These are phyloP conservation scores for Adelosebastes latens DNA, from an alignment of 2,797 vertebrate genomes.

Conservation along the genomic window DNA sequence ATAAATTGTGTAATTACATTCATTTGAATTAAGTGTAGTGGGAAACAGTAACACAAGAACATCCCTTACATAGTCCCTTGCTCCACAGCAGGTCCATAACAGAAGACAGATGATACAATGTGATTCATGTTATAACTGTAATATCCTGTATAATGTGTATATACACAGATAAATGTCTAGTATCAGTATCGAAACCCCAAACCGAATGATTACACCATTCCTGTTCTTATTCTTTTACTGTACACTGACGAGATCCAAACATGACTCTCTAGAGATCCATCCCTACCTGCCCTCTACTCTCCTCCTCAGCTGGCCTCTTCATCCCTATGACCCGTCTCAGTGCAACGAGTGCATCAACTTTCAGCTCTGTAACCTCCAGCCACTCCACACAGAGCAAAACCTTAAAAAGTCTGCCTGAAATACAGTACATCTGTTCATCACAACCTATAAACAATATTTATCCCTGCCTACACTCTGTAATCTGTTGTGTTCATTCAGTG, in stretches of 20 bases:
- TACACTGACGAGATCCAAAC: not conserved
- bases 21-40: not conserved
- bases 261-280: not conserved
- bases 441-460: not conserved
- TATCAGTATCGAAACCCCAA: not conserved
- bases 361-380: not conserved
- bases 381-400: not conserved
- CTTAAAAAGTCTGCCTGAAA: not conserved
- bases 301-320: conserved; percentile 6
- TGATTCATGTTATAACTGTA: not conserved
- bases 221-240: not conserved
- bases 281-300: conserved; percentile 5
- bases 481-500: not conserved
- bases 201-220: not conserved
- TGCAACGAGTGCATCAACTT: not conserved
- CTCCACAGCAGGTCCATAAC: not conserved
- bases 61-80: not conserved
- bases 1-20: not conserved
- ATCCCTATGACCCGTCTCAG: not conserved
- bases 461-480: not conserved
- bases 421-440: not conserved
- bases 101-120: not conserved
- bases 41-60: not conserved
- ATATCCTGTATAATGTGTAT: not conserved
- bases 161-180: not conserved